Evolutionary conservation across 2,113 vertebrate species (phyloP), one percentile per base, ranked within the genome.

Genomic region (Neolamprologus kungweensis): DNA sequence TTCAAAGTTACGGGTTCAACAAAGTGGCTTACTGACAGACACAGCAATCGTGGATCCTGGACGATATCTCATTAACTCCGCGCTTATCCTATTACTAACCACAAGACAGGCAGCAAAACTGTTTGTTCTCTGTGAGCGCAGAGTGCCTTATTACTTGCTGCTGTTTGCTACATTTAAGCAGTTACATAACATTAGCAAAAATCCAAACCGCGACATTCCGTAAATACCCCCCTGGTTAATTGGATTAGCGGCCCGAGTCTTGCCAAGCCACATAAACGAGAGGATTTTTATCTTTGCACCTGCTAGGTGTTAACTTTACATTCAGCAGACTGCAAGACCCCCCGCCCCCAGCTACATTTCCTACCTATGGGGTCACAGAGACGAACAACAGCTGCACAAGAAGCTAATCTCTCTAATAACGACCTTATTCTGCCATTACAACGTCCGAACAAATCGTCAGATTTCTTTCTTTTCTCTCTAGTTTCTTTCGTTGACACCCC

Each of bases 191-290:
- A 17, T 78, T n/a, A 68, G 51, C 50, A 87, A 84, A 14, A 14
- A 58, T 26, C n/a, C 51, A 73, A 91, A 80, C 47, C 60, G 54
- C 50, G 0, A 57, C 81, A 92, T 81, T 85, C 85, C 85, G 42
- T 75, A 87, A 87, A 92, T 92, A 91, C 80, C 85, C 35, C 13
- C 12, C 19, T 3, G 7, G 58, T 78, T 93, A 93, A 93, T 42
- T 73, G 88, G 94, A 96, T 96, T 94, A 94, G 4, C 45, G 3
- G 7, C 4, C 6, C 54, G 79, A 89, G 91, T 71, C 71, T 51
- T 85, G 37, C 14, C 26, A 90, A 47, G 73, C 35, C 23, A 26
- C 42, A 51, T 42, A 35, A 85, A 85, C 63, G 55, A 19, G 11
- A 40, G 37, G 73, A 57, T 23, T 88, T 23, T 17, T 57, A 53